These are phyloP conservation scores for Dasypus novemcinctus DNA, from an alignment of 2,113 vertebrate species.

Conservation along the genomic window DNA sequence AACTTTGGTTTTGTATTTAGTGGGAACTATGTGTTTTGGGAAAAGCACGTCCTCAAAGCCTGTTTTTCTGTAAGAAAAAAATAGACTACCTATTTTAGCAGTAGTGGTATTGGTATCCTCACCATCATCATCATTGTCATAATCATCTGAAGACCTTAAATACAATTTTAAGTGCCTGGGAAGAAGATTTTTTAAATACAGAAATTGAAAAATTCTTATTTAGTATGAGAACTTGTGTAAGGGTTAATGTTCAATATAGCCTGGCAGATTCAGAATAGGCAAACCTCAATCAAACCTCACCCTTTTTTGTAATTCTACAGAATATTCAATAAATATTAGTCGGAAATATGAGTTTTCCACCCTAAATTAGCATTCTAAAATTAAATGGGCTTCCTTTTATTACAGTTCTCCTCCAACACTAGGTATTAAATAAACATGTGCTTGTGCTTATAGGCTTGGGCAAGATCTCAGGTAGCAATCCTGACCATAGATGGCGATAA, in stretches of 20 bases:
- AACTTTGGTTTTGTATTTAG: constrained; percentile 46
- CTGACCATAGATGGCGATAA: not conserved
- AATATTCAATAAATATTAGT: not conserved
- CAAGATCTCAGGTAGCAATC: constrained; percentile 35
- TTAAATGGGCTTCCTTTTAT: not conserved
- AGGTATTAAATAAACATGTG: not conserved
- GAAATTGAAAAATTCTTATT: not conserved
- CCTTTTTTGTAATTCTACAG: not conserved
- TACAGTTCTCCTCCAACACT: not conserved
- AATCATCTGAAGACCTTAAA: not conserved
- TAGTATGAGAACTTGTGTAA: not conserved
- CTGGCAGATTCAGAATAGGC: not conserved
- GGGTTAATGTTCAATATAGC: not conserved
- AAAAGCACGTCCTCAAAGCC: not conserved
- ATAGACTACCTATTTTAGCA: not conserved
- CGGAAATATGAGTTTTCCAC: not conserved
- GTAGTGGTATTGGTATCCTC: not conserved
- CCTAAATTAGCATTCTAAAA: constrained; percentile 6
- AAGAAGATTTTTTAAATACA: not conserved
- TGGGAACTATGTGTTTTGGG: not conserved
- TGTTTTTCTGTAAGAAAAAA: not conserved
- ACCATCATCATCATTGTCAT: too few species aligned
- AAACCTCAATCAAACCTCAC: not conserved
- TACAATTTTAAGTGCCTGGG: not conserved
- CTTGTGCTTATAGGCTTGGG: not conserved